Percentiles rank a stretch among this genome's conserved stretches.
Conservation (phyloP, 2,888 invertebrate genomes). For the Halocaridina rubra region DNA sequence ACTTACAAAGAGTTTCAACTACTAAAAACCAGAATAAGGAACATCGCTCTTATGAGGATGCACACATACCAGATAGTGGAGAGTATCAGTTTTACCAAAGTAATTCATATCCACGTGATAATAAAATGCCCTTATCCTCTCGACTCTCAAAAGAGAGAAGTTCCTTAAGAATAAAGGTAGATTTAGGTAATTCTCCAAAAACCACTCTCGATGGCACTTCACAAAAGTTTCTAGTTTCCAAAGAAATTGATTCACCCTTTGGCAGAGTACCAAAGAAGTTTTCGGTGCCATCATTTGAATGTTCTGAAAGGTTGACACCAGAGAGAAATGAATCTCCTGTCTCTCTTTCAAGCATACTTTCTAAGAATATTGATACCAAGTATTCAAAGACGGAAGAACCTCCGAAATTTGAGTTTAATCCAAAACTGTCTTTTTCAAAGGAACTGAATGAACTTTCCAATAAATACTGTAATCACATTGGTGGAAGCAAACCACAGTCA, state of each 20-base stretch:
- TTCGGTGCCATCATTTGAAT: too few species aligned
- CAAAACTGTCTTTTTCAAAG: conserved; percentile 44
- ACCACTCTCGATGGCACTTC: not conserved
- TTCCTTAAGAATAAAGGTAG: not conserved
- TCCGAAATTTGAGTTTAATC: conserved; percentile 13
- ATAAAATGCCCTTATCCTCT: not conserved
- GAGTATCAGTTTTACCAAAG: too few species aligned
- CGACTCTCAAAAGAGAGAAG: not conserved
- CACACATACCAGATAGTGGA: too few species aligned
- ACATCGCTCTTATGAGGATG: not conserved
- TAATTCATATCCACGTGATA: not conserved
- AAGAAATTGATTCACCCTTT: not conserved
- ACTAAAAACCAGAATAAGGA: not conserved
- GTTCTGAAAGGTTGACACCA: conserved; percentile 34
- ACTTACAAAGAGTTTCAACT: not conserved
- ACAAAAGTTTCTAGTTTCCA: too few species aligned
- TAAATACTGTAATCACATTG: not conserved
- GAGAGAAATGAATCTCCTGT: conserved; percentile 39
- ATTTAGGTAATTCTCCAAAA: not conserved
- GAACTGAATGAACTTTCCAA: conserved; percentile 34
- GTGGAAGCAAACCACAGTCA: not conserved
- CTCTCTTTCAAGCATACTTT: conserved; percentile 43
- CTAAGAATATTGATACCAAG: not conserved
- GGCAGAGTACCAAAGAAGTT: too few species aligned
- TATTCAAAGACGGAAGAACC: not conserved